These are phyloP conservation scores for Catostylus mosaicus DNA, from an alignment of 30 jellyfish, hydroid and myxozoan genomes.

Conservation along the genomic window DNA sequence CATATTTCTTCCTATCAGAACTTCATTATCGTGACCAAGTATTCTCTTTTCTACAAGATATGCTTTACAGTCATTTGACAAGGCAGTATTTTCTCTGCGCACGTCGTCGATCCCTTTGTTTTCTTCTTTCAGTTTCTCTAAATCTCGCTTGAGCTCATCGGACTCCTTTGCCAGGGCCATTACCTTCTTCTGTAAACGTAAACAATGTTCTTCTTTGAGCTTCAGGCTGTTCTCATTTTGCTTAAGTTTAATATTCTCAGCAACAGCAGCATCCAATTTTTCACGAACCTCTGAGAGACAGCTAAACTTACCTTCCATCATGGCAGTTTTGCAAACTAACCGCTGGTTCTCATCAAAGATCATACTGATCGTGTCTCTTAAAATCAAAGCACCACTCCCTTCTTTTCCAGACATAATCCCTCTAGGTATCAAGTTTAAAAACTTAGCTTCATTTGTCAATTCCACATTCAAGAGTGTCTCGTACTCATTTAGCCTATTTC, in stretches of 20 bases:
- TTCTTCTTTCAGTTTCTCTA: background rate
- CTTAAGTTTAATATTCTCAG: constrained; percentile 1
- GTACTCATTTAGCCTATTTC: background rate
- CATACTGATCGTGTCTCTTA: background rate
- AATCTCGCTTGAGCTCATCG: background rate
- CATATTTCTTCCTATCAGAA: background rate
- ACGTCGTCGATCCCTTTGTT: background rate
- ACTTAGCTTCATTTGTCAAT: background rate
- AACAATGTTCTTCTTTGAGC: background rate
- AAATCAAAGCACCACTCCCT: background rate
- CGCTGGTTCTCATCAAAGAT: background rate
- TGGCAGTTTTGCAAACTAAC: background rate
- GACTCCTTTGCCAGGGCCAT: background rate
- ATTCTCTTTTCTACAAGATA: background rate
- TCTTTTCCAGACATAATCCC: too few species aligned
- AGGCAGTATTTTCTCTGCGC: background rate
- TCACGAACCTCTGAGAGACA: background rate
- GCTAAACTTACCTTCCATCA: background rate
- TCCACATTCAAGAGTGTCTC: background rate
- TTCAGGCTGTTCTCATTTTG: background rate
- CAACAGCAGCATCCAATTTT: background rate
- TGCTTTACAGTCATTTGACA: background rate
- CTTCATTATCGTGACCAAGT: background rate
- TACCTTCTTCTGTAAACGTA: background rate
- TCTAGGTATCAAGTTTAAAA: too few species aligned